Base-by-base conservation (phyloP, 1,140 invertebrate genomes). In the Solenopsis invicta region DNA sequence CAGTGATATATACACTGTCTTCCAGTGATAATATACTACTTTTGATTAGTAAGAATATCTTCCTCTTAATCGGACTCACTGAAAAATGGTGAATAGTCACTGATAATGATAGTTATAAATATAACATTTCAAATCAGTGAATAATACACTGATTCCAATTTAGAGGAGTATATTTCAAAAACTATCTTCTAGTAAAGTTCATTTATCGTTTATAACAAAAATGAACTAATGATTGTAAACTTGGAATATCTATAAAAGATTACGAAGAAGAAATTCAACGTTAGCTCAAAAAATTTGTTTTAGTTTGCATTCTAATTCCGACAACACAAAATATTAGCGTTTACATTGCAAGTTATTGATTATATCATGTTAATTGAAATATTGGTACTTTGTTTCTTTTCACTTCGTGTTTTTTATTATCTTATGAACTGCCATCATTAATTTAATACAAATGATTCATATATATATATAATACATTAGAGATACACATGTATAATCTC, bases 291-390 rank as follows among this genome's bases (percentile, higher is more conserved):
- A 61, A 13, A 61, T 61, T 29, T 29, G 12, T 61, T 61, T 29
- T 29, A 61, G 4, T 9, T 59, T 59, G 21, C 24, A 29, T 61
- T 21, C 2, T 67, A 67, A 67, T 67, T 45, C 34, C 3, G 4
- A 21, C 13, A 29, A 61, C 2, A 61, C 2, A 34, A 62, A 62
- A 62, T 34, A 41, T 4, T 67, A 45, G 3, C 41, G 37, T 67
- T 67, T 67, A 21, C 41, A 13, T 21, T 18, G 62, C 10, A 66
- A 66, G 18, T 66, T 34, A 64, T 34, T 62, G n/a, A 66, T 66
- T 66, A 4, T 66, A 1, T 37, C 18, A 66, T 64, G 18, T 66
- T 66, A 21, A 41, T 41, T 62, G 4, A 41, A 41, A 41, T n/a
- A 41, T 41, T 41, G 0, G 4, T n/a, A 6, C 6, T 66, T 37